These are phyloP conservation scores for Eristalis arbustorum DNA, from an alignment of 2,888 invertebrate genomes.

Conservation along the genomic window DNA sequence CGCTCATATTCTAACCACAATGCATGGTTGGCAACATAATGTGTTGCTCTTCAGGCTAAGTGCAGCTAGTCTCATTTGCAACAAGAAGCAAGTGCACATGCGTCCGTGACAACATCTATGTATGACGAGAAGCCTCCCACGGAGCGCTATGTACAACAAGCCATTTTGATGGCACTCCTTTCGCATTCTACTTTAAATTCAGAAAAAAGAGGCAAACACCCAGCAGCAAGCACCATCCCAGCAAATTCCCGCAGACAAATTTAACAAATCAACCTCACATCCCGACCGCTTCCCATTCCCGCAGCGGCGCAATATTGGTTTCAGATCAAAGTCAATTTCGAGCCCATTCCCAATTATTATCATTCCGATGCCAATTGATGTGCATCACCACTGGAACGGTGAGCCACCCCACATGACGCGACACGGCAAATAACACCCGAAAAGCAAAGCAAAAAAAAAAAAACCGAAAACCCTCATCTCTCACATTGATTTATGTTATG, in stretches of 20 bases:
- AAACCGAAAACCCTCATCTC: conserved; percentile 14
- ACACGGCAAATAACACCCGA: background rate
- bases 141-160: too few species aligned
- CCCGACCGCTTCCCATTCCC: background rate
- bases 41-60: too few species aligned
- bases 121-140: too few species aligned
- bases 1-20: too few species aligned
- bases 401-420: background rate
- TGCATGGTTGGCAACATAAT: too few species aligned
- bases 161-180: too few species aligned
- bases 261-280: background rate
- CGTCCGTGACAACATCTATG: too few species aligned
- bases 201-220: background rate
- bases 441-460: conserved; percentile 8
- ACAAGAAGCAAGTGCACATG: too few species aligned
- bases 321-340: background rate
- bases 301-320: background rate
- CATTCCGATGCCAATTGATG: background rate
- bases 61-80: too few species aligned
- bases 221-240: background rate
- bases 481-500: conserved; percentile 62
- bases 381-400: background rate
- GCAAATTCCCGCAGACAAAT: background rate
- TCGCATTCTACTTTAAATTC: background rate
- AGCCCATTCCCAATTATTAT: background rate